Evolutionary conservation across 2,113 vertebrate species (phyloP).

Genomic region (Rhinolophus sinicus): DNA sequence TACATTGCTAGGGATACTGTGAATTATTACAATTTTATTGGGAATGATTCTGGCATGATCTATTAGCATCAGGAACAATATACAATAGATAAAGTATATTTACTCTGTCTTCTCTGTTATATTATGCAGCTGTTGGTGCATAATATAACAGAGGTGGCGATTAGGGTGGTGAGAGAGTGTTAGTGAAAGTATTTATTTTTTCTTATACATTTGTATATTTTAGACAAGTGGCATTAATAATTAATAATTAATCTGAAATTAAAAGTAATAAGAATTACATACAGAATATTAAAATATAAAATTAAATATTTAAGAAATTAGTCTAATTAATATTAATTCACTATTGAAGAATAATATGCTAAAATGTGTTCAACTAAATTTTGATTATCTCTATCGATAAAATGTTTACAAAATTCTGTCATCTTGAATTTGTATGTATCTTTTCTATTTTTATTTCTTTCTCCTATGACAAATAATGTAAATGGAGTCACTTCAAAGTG

Average conservation of each 20-base stretch:
- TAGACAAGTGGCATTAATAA: neutral
- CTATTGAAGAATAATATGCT: neutral
- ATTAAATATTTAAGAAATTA: neutral
- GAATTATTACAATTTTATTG: neutral
- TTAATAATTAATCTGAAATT: neutral
- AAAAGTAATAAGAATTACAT: neutral
- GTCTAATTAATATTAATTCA: neutral
- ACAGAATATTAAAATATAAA: neutral
- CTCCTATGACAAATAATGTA: neutral
- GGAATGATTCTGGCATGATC: neutral
- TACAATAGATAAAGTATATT: neutral
- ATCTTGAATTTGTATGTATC: neutral
- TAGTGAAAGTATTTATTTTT: neutral
- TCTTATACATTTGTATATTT: neutral
- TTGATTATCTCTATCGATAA: neutral
- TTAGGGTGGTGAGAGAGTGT: neutral
- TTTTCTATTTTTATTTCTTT: neutral
- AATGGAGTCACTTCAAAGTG: neutral
- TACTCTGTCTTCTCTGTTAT: neutral
- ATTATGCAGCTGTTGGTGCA: neutral
- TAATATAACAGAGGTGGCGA: neutral
- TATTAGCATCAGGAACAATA: neutral
- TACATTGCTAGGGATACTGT: neutral
- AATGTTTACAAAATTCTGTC: neutral
- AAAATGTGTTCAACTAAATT: neutral